phyloP scores from a whole-genome alignment of 2,113 vertebrate genomes.

The Pluvianellus socialis region DNA sequence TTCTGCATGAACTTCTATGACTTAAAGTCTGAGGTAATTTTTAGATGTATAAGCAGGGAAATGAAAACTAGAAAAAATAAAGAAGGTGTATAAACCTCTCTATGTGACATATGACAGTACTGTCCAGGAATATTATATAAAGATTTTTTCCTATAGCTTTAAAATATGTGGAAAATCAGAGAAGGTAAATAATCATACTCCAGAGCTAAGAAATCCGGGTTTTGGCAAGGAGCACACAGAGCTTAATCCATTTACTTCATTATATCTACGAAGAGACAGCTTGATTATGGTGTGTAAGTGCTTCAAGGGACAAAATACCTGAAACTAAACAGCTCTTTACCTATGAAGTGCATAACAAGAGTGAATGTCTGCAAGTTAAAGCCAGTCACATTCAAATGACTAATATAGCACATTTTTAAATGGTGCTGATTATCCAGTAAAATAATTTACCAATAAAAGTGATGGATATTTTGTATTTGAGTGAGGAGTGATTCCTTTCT shows the following conservation, averaged over 20 bases:
- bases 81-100: not conserved
- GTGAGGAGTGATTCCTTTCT: not conserved
- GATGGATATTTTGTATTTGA: not conserved
- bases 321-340: not conserved
- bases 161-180: not conserved
- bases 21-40: not conserved
- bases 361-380: not conserved
- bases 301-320: not conserved
- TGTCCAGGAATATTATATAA: not conserved
- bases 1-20: not conserved
- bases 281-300: not conserved
- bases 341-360: not conserved
- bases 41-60: not conserved
- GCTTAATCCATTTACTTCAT: not conserved
- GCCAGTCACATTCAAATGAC: not conserved
- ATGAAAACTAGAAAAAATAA: not conserved
- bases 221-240: not conserved
- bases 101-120: not conserved
- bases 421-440: not conserved
- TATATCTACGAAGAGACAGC: not conserved
- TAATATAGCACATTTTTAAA: not conserved
- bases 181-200: not conserved
- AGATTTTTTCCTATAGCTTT: not conserved
- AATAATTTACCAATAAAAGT: not conserved
- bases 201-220: not conserved